Conservation (phyloP, 2,797 vertebrate species). For the Monodelphis domestica region DNA sequence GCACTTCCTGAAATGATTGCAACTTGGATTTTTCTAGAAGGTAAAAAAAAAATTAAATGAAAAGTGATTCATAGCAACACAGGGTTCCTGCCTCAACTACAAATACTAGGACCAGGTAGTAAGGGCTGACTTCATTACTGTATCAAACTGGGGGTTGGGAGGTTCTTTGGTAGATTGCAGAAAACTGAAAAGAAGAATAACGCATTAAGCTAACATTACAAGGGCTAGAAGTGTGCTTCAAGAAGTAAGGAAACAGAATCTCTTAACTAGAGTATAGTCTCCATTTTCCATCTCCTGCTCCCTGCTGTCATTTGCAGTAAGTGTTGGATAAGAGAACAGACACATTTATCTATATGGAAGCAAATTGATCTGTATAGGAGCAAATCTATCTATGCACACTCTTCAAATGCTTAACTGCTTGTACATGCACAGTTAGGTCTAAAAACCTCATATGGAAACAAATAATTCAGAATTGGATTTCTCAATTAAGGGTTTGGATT, state of each 20-base stretch:
- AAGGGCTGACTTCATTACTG: slow-evolving; percentile 50
- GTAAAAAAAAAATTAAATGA: slow-evolving; percentile 36
- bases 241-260: slow-evolving; percentile 43
- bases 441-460: slow-evolving; percentile 11
- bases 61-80: slow-evolving; percentile 62
- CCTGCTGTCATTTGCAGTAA: slow-evolving; percentile 31
- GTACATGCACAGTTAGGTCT: not conserved
- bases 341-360: slow-evolving; percentile 21
- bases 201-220: slow-evolving; percentile 63
- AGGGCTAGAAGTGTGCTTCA: slow-evolving; percentile 48
- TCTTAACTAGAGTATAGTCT: slow-evolving; percentile 35
- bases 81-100: slow-evolving; percentile 51
- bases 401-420: not conserved
- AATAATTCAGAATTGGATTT: not conserved
- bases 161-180: slow-evolving; percentile 64
- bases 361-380: slow-evolving; percentile 44
- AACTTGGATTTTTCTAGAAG: slow-evolving; percentile 68
- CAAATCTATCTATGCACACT: slow-evolving; percentile 5
- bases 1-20: slow-evolving; percentile 51
- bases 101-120: slow-evolving; percentile 69
- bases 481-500: slow-evolving; percentile 26
- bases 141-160: slow-evolving; percentile 65
- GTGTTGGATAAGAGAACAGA: slow-evolving; percentile 25
- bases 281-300: slow-evolving; percentile 42
- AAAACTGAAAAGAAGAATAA: slow-evolving; percentile 68